Base-by-base conservation (phyloP, 2,113 vertebrate genomes). In the Plecturocebus donacophilus region DNA sequence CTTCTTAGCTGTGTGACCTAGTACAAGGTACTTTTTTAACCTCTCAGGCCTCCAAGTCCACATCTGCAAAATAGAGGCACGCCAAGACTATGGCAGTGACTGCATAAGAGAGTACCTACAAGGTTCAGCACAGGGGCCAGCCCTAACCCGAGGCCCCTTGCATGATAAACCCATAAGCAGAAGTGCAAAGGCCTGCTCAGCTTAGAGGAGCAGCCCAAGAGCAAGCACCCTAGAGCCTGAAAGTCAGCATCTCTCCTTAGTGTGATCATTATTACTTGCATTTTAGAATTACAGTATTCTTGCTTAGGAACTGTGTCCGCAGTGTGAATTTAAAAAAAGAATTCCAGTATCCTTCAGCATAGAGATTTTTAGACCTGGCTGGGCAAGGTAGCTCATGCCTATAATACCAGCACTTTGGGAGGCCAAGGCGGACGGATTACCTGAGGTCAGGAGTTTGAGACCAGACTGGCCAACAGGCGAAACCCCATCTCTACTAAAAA, bases 41-140 rank as follows among this genome's bases (percentile, higher is more conserved):
- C 11, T 12, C 45, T 23, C 32, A 82, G 35, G 58, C 45, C 64
- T 49, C 80, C 35, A 66, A 21, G 64, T 91, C 84, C 80, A 83
- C 27, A 56, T 21, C 32, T 56, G 61, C 58, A 79, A 54, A 66
- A 21, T 0, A 2, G 19, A 17, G 30, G 14, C 27, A 35, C 1
- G 21, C 71, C n/a, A 73, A 68, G 64, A 10, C 66, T 38, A 5
- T 0, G 17, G 64, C 2, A 32, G 11, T 23, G 21, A 9, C 10
- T 17, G 20, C 79, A 40, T 2, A 27, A n/a, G 11, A 25, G 0
- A 4, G 38, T 9, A 27, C 7, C 86, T 8, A 7, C 3, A 9
- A 40, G 0, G 2, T 16, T 54, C 66, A 64, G 75, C 70, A 52
- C 23, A 17, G 3, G 6, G 73, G 49, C 52, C 52, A 56, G 16